These are phyloP conservation scores for Chaetorhynchus papuensis DNA, from an alignment of 2,113 vertebrate species.

Conservation along the genomic window DNA sequence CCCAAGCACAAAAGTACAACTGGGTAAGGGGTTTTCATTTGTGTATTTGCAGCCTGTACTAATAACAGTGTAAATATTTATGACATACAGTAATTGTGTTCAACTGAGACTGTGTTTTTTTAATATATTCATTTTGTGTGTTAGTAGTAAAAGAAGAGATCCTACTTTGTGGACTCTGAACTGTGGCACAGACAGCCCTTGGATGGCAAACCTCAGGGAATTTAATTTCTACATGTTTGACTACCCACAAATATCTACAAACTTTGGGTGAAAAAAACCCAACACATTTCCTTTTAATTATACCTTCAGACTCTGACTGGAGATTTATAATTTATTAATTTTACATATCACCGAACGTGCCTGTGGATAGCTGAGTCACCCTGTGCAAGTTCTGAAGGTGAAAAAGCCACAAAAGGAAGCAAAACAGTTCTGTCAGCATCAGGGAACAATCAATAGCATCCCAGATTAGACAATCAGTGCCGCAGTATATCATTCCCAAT, in stretches of 20 bases:
- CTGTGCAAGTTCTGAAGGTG: not conserved
- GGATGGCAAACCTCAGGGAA: not conserved
- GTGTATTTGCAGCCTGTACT: not conserved
- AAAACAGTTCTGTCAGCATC: slow-evolving; percentile 20
- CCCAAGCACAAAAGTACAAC: not conserved
- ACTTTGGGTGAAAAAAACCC: not conserved
- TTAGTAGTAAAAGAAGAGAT: not conserved
- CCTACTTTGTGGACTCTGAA: not conserved
- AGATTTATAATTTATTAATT: not conserved
- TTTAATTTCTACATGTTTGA: not conserved
- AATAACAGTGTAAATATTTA: not conserved
- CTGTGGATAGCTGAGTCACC: not conserved
- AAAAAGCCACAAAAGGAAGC: slow-evolving; percentile 41
- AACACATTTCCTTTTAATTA: not conserved
- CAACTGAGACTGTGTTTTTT: not conserved
- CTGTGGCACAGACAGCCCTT: not conserved
- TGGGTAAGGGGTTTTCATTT: not conserved
- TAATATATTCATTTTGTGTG: not conserved
- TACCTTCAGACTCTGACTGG: not conserved
- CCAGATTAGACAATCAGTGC: not conserved
- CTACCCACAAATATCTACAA: not conserved
- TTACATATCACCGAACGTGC: not conserved
- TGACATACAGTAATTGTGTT: not conserved
- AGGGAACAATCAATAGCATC: slow-evolving; percentile 34
- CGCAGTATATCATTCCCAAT: not conserved